Evolutionary conservation across 2,888 invertebrate species (phyloP).

Genomic region (Dromius quadrimaculatus): DNA sequence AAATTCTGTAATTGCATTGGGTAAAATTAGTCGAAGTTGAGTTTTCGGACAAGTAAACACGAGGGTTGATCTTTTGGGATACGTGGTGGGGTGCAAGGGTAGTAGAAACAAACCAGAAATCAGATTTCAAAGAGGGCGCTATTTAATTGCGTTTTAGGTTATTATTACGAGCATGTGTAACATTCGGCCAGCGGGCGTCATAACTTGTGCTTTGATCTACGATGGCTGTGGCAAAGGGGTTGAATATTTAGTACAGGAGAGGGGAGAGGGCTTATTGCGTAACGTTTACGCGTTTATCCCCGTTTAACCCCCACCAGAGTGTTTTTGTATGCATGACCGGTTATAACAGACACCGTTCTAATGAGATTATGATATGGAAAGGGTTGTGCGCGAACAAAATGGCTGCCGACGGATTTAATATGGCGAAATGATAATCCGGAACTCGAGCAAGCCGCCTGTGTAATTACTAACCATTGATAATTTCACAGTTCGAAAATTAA

Average conservation of each 20-base stretch:
- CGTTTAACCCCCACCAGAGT: slow-evolving; percentile 45
- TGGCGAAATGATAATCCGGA: slow-evolving; percentile 57
- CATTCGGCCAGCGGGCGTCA: slow-evolving; percentile 57
- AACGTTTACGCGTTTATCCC: slow-evolving; percentile 40
- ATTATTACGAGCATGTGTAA: slow-evolving; percentile 58
- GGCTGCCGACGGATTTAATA: slow-evolving; percentile 60
- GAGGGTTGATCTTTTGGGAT: slow-evolving; percentile 5
- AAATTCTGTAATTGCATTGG: slow-evolving; percentile 32
- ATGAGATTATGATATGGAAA: slow-evolving; percentile 67
- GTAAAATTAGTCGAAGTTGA: neutral
- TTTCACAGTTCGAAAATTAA: slow-evolving; percentile 54
- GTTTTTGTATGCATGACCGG: slow-evolving; percentile 63
- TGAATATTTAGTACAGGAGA: neutral
- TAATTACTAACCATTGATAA: slow-evolving; percentile 55
- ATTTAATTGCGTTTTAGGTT: slow-evolving; percentile 63
- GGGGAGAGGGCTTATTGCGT: slow-evolving; percentile 21
- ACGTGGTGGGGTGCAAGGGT: slow-evolving; percentile 7
- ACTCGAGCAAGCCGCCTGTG: slow-evolving; percentile 51
- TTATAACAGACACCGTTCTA: slow-evolving; percentile 66
- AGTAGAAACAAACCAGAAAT: slow-evolving; percentile 59
- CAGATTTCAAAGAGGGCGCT: slow-evolving; percentile 63
- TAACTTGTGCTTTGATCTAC: slow-evolving; percentile 50
- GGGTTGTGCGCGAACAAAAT: slow-evolving; percentile 64
- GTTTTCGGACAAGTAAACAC: slow-evolving; percentile 24
- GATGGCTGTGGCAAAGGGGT: neutral